Conservation (phyloP, 2,113 vertebrate species). For the Misgurnus anguillicaudatus region DNA sequence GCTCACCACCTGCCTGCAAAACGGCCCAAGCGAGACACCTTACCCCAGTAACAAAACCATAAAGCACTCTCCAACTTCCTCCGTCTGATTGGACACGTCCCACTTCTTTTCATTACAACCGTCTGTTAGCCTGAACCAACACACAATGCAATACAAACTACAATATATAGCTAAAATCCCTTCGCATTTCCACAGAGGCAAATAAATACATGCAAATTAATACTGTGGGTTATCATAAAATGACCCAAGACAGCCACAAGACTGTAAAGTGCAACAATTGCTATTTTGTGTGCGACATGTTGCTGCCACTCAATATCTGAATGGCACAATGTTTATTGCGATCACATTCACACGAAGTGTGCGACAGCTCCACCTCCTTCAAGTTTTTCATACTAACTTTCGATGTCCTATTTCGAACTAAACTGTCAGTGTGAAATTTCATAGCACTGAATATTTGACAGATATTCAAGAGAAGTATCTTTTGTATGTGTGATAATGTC, state of each 20-base stretch:
- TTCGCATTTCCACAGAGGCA: not conserved
- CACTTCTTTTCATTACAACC: not conserved
- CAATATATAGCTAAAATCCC: not conserved
- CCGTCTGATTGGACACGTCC: not conserved
- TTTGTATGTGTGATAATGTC: not conserved
- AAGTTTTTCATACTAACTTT: no score
- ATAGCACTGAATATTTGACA: not conserved
- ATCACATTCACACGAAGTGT: no score
- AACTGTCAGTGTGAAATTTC: no score
- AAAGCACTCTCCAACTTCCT: not conserved
- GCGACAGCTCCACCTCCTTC: no score
- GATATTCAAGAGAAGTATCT: not conserved
- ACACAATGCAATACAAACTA: not conserved
- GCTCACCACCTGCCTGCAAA: not conserved
- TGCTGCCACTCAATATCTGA: no score
- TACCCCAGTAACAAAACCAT: not conserved
- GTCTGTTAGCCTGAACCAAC: not conserved
- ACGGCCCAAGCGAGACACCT: not conserved
- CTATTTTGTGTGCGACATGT: no score
- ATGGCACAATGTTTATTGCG: no score
- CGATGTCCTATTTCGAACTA: no score
- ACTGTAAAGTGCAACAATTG: no score
- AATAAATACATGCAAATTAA: not conserved
- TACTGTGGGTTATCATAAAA: no score
- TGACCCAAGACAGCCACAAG: no score